A percentile compares a stretch with the other conserved stretches of the same genome.
Conservation (phyloP, 1,140 invertebrate genomes). For the Dysdera silvatica region DNA sequence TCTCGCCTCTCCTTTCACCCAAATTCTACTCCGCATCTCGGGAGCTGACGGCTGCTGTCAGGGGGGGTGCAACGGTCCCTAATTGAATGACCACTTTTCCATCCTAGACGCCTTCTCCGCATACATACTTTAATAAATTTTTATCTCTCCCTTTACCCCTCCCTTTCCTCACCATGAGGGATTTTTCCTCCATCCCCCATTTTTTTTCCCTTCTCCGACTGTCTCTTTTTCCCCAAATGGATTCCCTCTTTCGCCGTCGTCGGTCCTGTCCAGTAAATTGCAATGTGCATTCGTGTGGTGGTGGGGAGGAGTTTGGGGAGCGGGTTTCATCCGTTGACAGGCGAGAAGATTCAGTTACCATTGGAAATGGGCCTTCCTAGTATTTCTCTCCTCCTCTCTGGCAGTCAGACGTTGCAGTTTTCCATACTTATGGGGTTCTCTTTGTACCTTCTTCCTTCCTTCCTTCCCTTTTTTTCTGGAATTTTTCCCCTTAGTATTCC, state of each 20-base stretch:
- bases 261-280: constrained; percentile 27
- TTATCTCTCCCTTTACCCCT: constrained; percentile 5
- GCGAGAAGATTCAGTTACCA: constrained; percentile 21
- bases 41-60: constrained; percentile 23
- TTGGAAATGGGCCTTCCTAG: too few relatives aligned
- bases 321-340: constrained; percentile 8
- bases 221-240: constrained; percentile 21
- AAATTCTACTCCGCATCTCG: too few relatives aligned
- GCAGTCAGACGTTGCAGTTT: too few relatives aligned
- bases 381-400: too few relatives aligned
- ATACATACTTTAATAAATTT: constrained; percentile 29
- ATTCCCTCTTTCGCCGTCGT: too few relatives aligned
- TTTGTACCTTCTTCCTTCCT: too few relatives aligned
- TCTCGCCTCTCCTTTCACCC: too few relatives aligned
- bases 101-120: constrained; percentile 4
- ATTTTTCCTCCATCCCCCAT: neutral
- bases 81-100: constrained; percentile 28
- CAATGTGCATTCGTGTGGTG: constrained; percentile 24
- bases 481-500: too few relatives aligned
- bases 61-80: constrained; percentile 11
- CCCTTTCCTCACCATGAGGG: neutral
- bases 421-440: too few relatives aligned
- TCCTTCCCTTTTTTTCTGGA: too few relatives aligned
- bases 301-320: neutral
- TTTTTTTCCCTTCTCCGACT: neutral